Evolutionary conservation across 2,888 invertebrate species (phyloP), one percentile per base, ranked within the genome.

Genomic region (Agriopis aurantiaria): DNA sequence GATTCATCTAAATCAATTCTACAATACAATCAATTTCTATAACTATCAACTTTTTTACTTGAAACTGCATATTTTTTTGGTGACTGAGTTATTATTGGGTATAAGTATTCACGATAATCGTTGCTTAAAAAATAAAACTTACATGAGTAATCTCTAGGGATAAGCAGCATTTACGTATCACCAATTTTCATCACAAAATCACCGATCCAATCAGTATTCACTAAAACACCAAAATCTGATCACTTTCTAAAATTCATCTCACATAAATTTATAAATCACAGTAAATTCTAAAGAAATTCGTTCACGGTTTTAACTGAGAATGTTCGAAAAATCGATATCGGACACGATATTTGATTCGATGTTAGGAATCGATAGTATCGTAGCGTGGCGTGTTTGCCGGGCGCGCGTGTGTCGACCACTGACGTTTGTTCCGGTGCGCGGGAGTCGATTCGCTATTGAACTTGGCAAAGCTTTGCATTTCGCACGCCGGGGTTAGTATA

Each of bases 331-430:
- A 57, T 69, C 65, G 69, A 65, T 69, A 45, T 59, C 51, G 52
- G 59, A 63, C 58, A 74, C 75, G 72, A 49, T 48, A 23, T 33
- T 10, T 43, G 14, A 41, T 56, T 60, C 60, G 60, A 72, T 69
- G 64, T 61, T 75, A 78, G 73, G 40, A 75, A 83, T 84, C 82
- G 83, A 82, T 84, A 72, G 76, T 77, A 80, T 80, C 75, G 78
- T 78, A 78, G 82, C 82, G 81, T 82, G 82, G 87, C 91, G 93
- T 93, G 92, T 86, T 89, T 73, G 85, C 90, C 79, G 83, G 83
- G 78, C 86, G 91, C 91, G 89, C 86, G 91, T 90, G 88, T 83
- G 87, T 77, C 84, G 82, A 78, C 81, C 85, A 93, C 93, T 93
- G 92, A 84, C 85, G 82, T 78, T 75, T 73, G 75, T 81, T 81